These are phyloP conservation scores for Raphicerus campestris DNA, from an alignment of 2,113 vertebrate species.

Conservation along the genomic window DNA sequence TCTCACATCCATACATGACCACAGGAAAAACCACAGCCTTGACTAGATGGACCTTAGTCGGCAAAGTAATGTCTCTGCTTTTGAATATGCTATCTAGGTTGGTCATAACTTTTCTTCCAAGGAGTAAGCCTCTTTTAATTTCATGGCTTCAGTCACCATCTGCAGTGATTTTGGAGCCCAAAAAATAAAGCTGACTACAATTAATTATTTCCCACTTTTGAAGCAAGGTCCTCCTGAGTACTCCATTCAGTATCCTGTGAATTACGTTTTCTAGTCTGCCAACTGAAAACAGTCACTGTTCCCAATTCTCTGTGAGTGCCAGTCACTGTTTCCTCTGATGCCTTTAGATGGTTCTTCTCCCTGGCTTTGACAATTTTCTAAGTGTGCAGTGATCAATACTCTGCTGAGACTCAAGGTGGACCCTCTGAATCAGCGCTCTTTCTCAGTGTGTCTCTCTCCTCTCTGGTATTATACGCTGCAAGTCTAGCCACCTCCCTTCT, in stretches of 20 bases:
- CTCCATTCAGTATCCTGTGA: not conserved
- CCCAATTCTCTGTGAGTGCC: not conserved
- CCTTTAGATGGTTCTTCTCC: not conserved
- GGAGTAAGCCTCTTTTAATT: too few species aligned
- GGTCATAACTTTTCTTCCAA: too few species aligned
- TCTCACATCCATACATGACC: too few species aligned
- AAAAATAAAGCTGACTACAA: not conserved
- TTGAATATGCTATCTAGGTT: too few species aligned
- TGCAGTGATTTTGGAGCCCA: too few species aligned
- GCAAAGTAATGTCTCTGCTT: too few species aligned
- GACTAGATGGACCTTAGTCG: too few species aligned
- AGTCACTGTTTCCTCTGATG: not conserved
- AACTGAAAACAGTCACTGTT: not conserved
- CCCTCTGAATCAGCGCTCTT: not conserved
- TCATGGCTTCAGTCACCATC: too few species aligned
- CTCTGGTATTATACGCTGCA: not conserved
- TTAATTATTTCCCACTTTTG: not conserved
- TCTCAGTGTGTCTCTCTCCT: not conserved
- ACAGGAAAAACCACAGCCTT: too few species aligned
- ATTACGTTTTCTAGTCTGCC: not conserved
- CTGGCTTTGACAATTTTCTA: not conserved
- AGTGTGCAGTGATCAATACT: not conserved
- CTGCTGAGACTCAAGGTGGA: not conserved
- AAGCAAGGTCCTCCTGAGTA: not conserved
- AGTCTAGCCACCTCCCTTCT: fast-evolving